Evolutionary conservation across 1,140 invertebrate species (phyloP).

Genomic region (Cyphomyrmex costatus): DNA sequence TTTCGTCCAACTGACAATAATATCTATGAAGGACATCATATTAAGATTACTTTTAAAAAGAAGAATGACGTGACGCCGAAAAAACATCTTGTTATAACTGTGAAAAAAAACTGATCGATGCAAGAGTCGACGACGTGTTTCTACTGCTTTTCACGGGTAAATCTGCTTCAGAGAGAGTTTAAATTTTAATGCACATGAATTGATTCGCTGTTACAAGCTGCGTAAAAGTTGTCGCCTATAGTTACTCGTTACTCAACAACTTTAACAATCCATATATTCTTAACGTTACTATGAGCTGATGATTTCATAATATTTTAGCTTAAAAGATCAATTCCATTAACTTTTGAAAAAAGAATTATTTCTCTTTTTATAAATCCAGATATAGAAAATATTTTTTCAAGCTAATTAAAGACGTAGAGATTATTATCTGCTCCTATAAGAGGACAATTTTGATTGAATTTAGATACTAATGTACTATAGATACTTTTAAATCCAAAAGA

Average conservation of each 20-base stretch:
- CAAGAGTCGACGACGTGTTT: background rate
- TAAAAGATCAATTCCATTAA: background rate
- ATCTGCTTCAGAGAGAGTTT: conserved; percentile 11
- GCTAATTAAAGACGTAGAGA: background rate
- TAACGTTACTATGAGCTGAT: background rate
- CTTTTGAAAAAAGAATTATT: background rate
- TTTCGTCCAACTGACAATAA: background rate
- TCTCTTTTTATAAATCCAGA: background rate
- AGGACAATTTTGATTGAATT: background rate
- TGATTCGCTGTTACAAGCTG: conserved; percentile 53
- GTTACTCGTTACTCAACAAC: conserved; percentile 47
- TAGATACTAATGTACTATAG: no score
- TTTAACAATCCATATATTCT: conserved; percentile 13
- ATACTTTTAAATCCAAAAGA: background rate
- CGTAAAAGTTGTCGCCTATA: conserved; percentile 58
- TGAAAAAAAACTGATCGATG: conserved; percentile 16
- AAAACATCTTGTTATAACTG: conserved; percentile 22
- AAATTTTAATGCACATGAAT: conserved; percentile 53
- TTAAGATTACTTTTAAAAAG: conserved; percentile 7
- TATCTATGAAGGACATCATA: conserved; percentile 29
- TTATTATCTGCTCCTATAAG: background rate
- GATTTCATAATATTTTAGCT: background rate
- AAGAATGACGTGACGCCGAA: background rate
- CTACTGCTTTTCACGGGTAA: conserved; percentile 12
- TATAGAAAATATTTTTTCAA: background rate